Evolutionary conservation across 2,888 invertebrate species (phyloP).

Genomic region (Drepanosiphum platanoidis): DNA sequence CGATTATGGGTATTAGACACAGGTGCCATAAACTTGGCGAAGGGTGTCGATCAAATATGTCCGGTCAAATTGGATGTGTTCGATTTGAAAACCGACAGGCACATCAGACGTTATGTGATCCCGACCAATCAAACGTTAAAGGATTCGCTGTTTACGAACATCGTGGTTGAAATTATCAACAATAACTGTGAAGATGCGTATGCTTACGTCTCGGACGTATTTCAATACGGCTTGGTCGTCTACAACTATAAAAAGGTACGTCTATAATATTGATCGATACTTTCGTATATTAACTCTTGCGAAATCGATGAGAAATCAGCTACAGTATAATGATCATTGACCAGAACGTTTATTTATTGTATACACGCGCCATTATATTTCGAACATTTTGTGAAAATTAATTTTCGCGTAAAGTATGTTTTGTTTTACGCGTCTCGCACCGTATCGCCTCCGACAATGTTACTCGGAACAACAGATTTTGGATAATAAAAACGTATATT

Average conservation of each 20-base stretch:
- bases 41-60: slow-evolving; percentile 70
- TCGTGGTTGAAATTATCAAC: slow-evolving; percentile 77
- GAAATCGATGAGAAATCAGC: neutral
- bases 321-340: too few relatives aligned
- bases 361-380: too few relatives aligned
- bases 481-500: too few relatives aligned
- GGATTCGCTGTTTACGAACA: slow-evolving; percentile 78
- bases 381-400: too few relatives aligned
- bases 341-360: too few relatives aligned
- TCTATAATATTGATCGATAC: neutral
- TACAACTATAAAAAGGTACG: slow-evolving; percentile 75
- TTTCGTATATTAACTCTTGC: neutral
- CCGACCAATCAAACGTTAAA: slow-evolving; percentile 72
- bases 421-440: too few relatives aligned
- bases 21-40: slow-evolving; percentile 74
- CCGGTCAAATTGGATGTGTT: slow-evolving; percentile 77
- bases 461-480: too few relatives aligned
- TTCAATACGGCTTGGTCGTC: slow-evolving; percentile 73
- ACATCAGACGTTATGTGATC: slow-evolving; percentile 75
- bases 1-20: slow-evolving; percentile 84
- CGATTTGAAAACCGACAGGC: slow-evolving; percentile 76
- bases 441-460: too few relatives aligned
- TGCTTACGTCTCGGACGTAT: slow-evolving; percentile 76
- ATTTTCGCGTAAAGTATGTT: too few relatives aligned
- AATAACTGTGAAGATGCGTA: slow-evolving; percentile 76